phyloP scores from a whole-genome alignment of 2,888 invertebrate species.

The Parnassius apollo region DNA sequence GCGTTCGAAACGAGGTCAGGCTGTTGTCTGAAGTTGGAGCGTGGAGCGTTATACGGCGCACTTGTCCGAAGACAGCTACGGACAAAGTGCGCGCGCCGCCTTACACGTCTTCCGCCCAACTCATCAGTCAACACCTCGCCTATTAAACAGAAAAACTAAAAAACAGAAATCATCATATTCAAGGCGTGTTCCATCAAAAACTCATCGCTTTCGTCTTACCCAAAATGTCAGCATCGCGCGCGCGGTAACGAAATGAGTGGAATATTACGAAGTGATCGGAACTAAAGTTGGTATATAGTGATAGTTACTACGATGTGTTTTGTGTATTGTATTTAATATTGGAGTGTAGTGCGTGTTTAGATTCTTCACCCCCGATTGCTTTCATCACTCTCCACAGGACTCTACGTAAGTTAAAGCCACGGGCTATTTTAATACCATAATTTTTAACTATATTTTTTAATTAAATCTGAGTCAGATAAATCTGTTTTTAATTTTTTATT shows the following conservation, averaged over 20 bases:
- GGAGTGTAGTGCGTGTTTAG: conserved; percentile 13
- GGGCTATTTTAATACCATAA: background rate
- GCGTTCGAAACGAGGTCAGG: conserved; percentile 65
- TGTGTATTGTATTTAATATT: conserved; percentile 9
- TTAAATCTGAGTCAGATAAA: too few relatives aligned
- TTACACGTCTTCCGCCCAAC: conserved; percentile 37
- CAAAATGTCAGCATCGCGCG: background rate
- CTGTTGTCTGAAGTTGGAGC: conserved; percentile 43
- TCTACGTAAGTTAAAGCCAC: conserved; percentile 16
- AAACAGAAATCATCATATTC: conserved; percentile 32
- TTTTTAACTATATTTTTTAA: background rate
- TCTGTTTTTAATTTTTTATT: too few relatives aligned
- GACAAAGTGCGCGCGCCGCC: conserved; percentile 45
- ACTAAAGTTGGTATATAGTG: conserved; percentile 8
- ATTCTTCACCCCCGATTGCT: conserved; percentile 1
- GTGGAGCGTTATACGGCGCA: conserved; percentile 29
- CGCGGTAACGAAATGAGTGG: background rate
- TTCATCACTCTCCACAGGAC: conserved; percentile 9
- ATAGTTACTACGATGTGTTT: conserved; percentile 6
- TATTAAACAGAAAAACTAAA: conserved; percentile 33
- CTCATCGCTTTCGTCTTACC: conserved; percentile 1
- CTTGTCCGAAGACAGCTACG: conserved; percentile 29
- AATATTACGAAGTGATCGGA: background rate
- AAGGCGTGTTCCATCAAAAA: conserved; percentile 30
- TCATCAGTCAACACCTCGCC: conserved; percentile 34